Conservation (phyloP, 2,113 vertebrate species). For the Psammodynastes pulverulentus region DNA sequence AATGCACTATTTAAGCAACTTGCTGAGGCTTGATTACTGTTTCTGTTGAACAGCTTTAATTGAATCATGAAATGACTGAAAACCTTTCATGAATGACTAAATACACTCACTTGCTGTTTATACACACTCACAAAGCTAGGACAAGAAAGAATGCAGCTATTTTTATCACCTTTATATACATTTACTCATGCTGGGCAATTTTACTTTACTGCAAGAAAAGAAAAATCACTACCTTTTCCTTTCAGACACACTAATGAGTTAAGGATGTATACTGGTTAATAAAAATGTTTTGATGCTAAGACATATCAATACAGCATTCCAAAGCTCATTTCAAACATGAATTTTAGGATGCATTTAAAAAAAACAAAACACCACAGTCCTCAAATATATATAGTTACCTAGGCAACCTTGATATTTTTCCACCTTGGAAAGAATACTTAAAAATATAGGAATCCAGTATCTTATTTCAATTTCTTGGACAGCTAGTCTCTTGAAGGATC, state of each 20-base stretch:
- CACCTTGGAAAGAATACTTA: background rate
- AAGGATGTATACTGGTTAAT: constrained; percentile 1
- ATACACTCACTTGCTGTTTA: constrained; percentile 13
- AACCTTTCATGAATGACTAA: constrained; percentile 39
- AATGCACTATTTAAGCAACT: constrained; percentile 38
- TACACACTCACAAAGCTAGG: background rate
- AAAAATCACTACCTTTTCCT: background rate
- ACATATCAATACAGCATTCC: background rate
- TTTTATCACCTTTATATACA: constrained; percentile 20
- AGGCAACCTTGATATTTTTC: constrained; percentile 3
- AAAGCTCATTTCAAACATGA: constrained; percentile 9
- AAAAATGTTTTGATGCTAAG: constrained; percentile 19
- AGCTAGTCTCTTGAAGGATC: background rate
- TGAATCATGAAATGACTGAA: constrained; percentile 49
- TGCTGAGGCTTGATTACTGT: constrained; percentile 34
- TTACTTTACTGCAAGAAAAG: background rate
- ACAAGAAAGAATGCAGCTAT: background rate
- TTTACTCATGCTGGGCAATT: background rate
- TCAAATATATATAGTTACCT: constrained; percentile 5
- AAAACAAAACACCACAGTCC: background rate
- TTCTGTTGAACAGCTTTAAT: constrained; percentile 51
- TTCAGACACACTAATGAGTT: constrained; percentile 14
- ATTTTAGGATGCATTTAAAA: background rate
- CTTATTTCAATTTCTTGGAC: constrained; percentile 6
- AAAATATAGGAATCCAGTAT: background rate